Percentiles rank a stretch among this genome's conserved stretches.
These are phyloP conservation scores for Penaeus monodon DNA, from an alignment of 2,888 invertebrate species.

Conservation along the genomic window DNA sequence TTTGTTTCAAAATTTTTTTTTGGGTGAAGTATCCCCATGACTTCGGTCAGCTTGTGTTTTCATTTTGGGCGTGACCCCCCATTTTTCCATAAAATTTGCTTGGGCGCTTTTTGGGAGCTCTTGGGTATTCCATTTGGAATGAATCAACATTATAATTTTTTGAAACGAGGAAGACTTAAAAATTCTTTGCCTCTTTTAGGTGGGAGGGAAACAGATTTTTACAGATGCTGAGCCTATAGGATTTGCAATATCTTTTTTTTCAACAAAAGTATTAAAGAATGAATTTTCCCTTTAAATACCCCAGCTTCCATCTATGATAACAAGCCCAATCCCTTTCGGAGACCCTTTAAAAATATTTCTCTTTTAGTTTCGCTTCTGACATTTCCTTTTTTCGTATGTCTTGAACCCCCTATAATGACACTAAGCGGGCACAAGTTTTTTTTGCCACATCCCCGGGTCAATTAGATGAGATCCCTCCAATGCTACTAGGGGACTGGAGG, in stretches of 20 bases:
- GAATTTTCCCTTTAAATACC: conserved; percentile 35
- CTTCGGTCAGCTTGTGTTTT: conserved; percentile 38
- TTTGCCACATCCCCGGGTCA: conserved; percentile 55
- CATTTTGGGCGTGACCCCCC: conserved; percentile 21
- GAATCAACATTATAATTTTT: conserved; percentile 43
- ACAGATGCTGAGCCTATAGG: not conserved
- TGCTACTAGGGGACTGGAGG: conserved; percentile 15
- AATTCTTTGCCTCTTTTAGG: conserved; percentile 41
- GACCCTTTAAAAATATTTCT: conserved; percentile 18
- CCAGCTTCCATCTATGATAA: conserved; percentile 53
- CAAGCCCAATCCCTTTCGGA: conserved; percentile 13
- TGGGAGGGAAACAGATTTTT: conserved; percentile 37
- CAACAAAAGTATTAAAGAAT: conserved; percentile 43
- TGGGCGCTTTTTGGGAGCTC: conserved; percentile 32
- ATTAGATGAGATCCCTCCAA: conserved; percentile 50
- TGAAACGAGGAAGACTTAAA: conserved; percentile 47
- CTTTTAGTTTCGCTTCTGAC: conserved; percentile 9
- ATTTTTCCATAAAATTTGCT: conserved; percentile 29
- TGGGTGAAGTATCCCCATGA: conserved; percentile 47
- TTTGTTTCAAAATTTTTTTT: not conserved
- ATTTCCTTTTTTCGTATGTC: conserved; percentile 37
- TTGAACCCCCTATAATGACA: conserved; percentile 41
- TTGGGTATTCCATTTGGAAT: conserved; percentile 39
- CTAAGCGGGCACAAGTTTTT: conserved; percentile 55
- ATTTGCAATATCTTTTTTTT: conserved; percentile 16